Conservation (phyloP, 2,113 vertebrate species). For the Arenaria interpres region DNA sequence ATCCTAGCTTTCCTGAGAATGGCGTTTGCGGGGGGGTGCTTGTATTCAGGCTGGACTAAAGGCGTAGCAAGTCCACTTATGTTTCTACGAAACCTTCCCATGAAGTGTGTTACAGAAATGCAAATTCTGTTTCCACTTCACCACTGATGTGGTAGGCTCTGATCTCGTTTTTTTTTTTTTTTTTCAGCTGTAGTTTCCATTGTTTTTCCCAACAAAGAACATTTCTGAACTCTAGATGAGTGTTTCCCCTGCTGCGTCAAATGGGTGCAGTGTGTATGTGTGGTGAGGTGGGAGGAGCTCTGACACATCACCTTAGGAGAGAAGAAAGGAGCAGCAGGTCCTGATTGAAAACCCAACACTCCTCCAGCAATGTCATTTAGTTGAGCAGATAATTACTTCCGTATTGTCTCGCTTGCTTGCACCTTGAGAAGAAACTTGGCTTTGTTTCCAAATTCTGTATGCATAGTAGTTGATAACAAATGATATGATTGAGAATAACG, state of each 20-base stretch:
- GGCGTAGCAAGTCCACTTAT: neutral
- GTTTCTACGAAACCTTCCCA: neutral
- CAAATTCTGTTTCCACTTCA: neutral
- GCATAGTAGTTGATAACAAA: neutral
- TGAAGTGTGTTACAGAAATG: neutral
- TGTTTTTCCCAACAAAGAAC: neutral
- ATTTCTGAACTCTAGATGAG: neutral
- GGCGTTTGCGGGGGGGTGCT: fast-evolving
- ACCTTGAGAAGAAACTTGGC: neutral
- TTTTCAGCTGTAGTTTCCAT: neutral
- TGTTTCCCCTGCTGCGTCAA: neutral
- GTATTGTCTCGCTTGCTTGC: neutral
- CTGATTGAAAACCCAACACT: neutral
- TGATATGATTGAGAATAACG: neutral
- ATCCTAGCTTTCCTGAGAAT: neutral
- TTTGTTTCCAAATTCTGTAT: neutral
- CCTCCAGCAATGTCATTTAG: neutral
- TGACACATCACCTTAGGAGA: neutral
- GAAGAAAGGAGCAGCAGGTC: neutral
- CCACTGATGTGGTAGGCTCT: neutral
- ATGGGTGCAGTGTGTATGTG: neutral
- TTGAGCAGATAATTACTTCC: neutral
- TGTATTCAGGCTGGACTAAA: neutral
- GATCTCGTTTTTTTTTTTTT: no score
- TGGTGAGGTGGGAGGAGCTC: neutral